A percentile compares a stretch with the other conserved stretches of the same genome.
Conservation (phyloP, 2,888 invertebrate species). For the Drosophila kanekoi region DNA sequence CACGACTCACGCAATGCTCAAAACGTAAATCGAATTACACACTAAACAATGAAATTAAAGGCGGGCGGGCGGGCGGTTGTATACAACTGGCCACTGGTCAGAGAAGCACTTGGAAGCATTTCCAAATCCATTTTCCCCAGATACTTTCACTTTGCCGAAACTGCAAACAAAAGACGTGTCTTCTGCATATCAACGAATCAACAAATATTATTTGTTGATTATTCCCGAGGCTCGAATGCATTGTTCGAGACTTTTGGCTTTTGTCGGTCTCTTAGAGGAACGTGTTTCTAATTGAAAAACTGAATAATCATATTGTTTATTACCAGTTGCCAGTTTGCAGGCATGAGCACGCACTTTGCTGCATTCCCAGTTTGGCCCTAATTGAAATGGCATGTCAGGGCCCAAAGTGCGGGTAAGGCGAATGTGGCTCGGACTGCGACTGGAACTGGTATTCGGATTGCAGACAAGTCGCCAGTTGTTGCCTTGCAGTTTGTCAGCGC, state of each 20-base stretch:
- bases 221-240: conserved; percentile 27
- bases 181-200: conserved; percentile 68
- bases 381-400: conserved; percentile 54
- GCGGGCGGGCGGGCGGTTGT: neutral
- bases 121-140: conserved; percentile 35
- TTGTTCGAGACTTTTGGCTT: neutral
- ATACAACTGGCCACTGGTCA: conserved; percentile 30
- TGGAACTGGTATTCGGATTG: neutral
- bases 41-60: conserved; percentile 15
- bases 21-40: conserved; percentile 37
- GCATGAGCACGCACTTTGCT: conserved; percentile 64
- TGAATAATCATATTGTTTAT: conserved; percentile 62
- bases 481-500: conserved; percentile 33
- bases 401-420: conserved; percentile 1
- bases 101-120: conserved; percentile 33
- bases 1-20: conserved; percentile 33
- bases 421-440: neutral
- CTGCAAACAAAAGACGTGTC: conserved; percentile 42
- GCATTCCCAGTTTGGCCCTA: conserved; percentile 50
- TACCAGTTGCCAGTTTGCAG: conserved; percentile 22
- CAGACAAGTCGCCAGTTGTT: conserved; percentile 3
- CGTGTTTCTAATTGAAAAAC: conserved; percentile 66
- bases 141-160: conserved; percentile 65
- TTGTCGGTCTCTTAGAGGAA: conserved; percentile 16
- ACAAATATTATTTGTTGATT: conserved; percentile 28